phyloP scores from a whole-genome alignment of 2,888 invertebrate species.

The Sympetrum striolatum region DNA sequence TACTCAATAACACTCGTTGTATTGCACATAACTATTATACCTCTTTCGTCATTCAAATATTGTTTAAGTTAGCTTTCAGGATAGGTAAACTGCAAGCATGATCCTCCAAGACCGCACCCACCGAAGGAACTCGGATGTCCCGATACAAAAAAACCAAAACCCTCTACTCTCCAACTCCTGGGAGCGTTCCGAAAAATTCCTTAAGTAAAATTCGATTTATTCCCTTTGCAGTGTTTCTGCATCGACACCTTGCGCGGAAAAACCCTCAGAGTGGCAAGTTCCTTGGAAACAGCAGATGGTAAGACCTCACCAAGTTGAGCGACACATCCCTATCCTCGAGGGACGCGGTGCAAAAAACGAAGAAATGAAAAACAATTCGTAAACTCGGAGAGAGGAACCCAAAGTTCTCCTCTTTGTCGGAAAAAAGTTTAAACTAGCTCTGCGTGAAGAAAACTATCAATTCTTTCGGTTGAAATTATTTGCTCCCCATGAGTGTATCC shows the following conservation, averaged over 20 bases:
- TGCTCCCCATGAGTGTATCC: not conserved
- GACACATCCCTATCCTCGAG: not conserved
- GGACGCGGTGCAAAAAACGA: not conserved
- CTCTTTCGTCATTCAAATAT: too few species aligned
- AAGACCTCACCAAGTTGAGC: not conserved
- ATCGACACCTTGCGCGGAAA: not conserved
- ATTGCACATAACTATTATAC: too few species aligned
- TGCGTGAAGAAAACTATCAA: not conserved
- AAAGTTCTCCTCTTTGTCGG: not conserved
- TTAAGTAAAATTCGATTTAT: not conserved
- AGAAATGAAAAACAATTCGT: not conserved
- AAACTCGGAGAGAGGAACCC: not conserved
- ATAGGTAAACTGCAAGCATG: too few species aligned
- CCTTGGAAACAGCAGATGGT: not conserved
- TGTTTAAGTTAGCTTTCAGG: too few species aligned
- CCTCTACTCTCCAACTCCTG: not conserved
- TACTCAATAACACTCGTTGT: too few species aligned
- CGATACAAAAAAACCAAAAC: too few species aligned
- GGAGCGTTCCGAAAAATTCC: not conserved
- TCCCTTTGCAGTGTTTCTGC: not conserved
- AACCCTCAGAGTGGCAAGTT: not conserved
- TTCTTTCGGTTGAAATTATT: not conserved
- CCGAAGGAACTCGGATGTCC: too few species aligned
- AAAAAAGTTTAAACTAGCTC: not conserved
- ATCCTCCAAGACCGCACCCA: too few species aligned